Conservation (phyloP, 2,797 vertebrate species). For the Falco naumanni region DNA sequence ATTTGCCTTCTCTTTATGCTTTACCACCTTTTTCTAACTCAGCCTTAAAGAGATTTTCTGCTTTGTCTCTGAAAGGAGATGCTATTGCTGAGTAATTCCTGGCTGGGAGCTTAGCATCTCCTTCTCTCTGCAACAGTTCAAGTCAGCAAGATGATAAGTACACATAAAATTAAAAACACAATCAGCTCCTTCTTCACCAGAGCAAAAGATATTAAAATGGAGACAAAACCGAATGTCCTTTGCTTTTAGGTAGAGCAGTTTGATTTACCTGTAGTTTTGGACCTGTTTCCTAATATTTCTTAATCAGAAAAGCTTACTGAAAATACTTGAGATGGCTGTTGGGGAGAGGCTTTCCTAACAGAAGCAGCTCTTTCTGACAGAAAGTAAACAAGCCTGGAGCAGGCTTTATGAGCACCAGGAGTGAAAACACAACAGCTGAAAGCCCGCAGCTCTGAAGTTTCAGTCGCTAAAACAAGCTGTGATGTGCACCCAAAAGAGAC, state of each 20-base stretch:
- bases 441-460: background rate
- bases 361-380: background rate
- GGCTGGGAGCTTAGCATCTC: background rate
- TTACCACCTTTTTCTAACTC: conserved; percentile 22
- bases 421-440: background rate
- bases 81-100: conserved; percentile 22
- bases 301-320: conserved; percentile 16
- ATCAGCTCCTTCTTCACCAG: conserved; percentile 16
- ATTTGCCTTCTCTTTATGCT: background rate
- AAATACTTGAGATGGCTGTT: background rate
- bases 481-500: background rate
- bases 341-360: background rate
- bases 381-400: background rate
- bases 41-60: background rate
- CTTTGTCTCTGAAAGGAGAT: conserved; percentile 10
- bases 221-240: background rate
- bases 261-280: conserved; percentile 15
- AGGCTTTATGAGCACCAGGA: background rate
- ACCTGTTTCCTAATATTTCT: conserved; percentile 9
- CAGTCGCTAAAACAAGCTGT: background rate
- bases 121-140: background rate
- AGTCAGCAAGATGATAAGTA: background rate
- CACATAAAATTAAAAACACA: conserved; percentile 3
- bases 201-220: background rate
- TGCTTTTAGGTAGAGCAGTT: conserved; percentile 8